A percentile compares a stretch with the other conserved stretches of the same genome.
These are phyloP conservation scores for Scaptomyza cyrtandrae DNA, from an alignment of 2,888 invertebrate genomes.

Conservation along the genomic window DNA sequence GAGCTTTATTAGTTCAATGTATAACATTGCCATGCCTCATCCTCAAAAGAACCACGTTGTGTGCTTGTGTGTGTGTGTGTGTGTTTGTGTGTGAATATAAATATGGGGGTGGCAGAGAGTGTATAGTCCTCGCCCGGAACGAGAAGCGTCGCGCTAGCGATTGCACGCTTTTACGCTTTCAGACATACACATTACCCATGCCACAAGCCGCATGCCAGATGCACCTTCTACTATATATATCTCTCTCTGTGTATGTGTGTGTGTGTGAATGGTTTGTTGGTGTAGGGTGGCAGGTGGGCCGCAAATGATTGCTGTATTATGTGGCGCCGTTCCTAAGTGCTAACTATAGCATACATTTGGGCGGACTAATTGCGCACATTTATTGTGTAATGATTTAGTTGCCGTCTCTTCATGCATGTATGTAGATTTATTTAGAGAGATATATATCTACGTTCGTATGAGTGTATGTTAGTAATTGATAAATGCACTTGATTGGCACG, in stretches of 20 bases:
- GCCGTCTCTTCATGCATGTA: conserved; percentile 6
- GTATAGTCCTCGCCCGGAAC: conserved; percentile 39
- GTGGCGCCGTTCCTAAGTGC: conserved; percentile 58
- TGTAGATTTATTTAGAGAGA: not conserved
- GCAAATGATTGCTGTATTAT: conserved; percentile 68
- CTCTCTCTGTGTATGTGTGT: not conserved
- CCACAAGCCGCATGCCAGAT: conserved; percentile 27
- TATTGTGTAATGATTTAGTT: conserved; percentile 61
- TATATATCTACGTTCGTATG: not conserved
- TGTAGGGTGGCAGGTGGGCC: conserved; percentile 14
- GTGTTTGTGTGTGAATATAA: conserved; percentile 26
- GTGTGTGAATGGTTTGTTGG: conserved; percentile 1
- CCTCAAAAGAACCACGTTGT: conserved; percentile 37
- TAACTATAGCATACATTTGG: conserved; percentile 68
- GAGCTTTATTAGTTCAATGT: conserved; percentile 85
- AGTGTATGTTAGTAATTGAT: conserved; percentile 28
- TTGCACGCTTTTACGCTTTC: conserved; percentile 84
- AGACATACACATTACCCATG: conserved; percentile 63
- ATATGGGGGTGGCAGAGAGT: conserved; percentile 33
- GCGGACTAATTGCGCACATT: conserved; percentile 64
- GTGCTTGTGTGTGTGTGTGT: conserved; percentile 18
- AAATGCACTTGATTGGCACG: conserved; percentile 61
- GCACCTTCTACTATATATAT: conserved; percentile 48
- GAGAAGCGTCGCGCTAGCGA: conserved; percentile 61
- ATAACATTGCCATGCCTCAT: conserved; percentile 68